Conservation (phyloP, 2,888 invertebrate genomes). For the Pardosa pseudoannulata region DNA sequence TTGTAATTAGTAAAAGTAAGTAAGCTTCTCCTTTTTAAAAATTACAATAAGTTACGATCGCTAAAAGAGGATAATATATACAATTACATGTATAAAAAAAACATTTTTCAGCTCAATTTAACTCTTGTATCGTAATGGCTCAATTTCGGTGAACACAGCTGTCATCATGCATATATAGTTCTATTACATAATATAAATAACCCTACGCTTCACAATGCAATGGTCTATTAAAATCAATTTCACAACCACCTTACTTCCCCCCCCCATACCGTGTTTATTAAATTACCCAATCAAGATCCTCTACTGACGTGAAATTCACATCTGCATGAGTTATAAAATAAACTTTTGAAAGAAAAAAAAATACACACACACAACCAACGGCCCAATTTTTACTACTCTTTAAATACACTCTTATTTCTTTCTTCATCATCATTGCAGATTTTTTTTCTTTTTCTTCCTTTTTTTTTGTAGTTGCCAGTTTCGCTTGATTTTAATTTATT, state of each 20-base stretch:
- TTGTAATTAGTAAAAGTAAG: too few species aligned
- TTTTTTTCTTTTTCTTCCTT: too few species aligned
- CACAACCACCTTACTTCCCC: background rate
- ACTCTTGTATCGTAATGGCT: too few species aligned
- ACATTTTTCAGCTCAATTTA: too few species aligned
- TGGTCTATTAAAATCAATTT: constrained; percentile 24
- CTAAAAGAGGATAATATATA: too few species aligned
- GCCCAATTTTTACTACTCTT: constrained; percentile 51
- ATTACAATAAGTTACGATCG: too few species aligned
- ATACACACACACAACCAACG: background rate
- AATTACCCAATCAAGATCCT: constrained; percentile 25
- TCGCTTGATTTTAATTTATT: constrained; percentile 58
- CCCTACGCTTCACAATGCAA: background rate
- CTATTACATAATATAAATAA: background rate
- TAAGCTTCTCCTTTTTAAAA: too few species aligned
- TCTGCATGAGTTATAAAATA: constrained; percentile 50
- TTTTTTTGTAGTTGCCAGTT: constrained; percentile 23
- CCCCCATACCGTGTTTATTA: constrained; percentile 9
- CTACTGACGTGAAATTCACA: constrained; percentile 28
- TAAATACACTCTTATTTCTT: constrained; percentile 41
- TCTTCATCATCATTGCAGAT: constrained; percentile 19
- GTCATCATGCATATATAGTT: background rate
- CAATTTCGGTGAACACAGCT: too few species aligned
- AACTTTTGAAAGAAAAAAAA: constrained; percentile 37
- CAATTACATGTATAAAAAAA: too few species aligned